Conservation (phyloP, 2,113 vertebrate genomes). For the Daboia siamensis region DNA sequence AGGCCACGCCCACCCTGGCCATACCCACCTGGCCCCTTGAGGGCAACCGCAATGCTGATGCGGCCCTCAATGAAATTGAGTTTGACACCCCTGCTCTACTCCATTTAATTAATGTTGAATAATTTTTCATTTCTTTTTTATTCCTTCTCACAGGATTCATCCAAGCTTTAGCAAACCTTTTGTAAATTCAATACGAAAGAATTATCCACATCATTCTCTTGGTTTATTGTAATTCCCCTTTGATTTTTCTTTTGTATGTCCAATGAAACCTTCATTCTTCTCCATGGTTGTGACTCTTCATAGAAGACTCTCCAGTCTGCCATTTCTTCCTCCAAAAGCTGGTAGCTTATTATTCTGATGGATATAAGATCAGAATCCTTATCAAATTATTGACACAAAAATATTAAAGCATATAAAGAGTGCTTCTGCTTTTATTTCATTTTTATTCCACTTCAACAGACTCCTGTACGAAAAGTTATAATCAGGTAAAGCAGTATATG, state of each 20-base stretch:
- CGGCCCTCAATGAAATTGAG: no score
- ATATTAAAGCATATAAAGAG: background rate
- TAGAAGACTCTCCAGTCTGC: background rate
- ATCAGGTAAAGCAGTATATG: background rate
- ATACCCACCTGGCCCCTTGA: no score
- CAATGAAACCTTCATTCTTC: background rate
- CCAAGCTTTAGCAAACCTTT: background rate
- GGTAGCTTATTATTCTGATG: conserved; percentile 8
- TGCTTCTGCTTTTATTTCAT: background rate
- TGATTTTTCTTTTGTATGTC: background rate
- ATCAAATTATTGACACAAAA: background rate
- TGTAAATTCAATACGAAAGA: background rate
- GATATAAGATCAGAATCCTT: background rate
- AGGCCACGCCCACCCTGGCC: no score
- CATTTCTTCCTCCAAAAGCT: background rate
- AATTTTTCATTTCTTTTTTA: background rate
- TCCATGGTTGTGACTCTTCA: background rate
- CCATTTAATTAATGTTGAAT: background rate
- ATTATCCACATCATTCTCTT: background rate
- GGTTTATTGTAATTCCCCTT: background rate
- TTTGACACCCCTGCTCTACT: no score
- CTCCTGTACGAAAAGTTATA: background rate
- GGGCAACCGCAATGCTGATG: no score
- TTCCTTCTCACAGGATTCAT: background rate
- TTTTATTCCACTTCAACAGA: background rate